phyloP scores from a whole-genome alignment of 1,140 invertebrate species.

The Tenebrio molitor region DNA sequence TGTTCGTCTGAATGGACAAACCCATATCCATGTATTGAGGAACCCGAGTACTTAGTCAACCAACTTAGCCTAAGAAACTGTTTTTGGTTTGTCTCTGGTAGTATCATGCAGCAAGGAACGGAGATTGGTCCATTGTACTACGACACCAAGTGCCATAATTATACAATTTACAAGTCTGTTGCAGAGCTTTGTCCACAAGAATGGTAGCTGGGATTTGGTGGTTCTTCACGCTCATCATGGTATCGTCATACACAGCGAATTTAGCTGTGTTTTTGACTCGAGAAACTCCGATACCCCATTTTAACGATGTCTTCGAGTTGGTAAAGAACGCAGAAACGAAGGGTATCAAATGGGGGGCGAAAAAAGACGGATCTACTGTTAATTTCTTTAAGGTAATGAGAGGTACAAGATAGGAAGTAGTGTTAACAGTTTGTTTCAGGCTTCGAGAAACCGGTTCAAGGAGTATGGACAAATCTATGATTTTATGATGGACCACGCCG shows the following conservation, averaged over 20 bases:
- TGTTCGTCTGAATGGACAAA: constrained; percentile 87
- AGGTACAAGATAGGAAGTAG: neutral
- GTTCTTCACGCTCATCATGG: constrained; percentile 95
- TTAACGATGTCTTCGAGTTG: constrained; percentile 83
- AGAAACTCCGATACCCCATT: constrained; percentile 77
- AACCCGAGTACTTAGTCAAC: constrained; percentile 81
- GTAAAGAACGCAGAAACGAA: constrained; percentile 82
- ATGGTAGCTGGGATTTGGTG: constrained; percentile 88
- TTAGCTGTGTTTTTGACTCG: constrained; percentile 91
- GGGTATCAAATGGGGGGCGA: constrained; percentile 80
- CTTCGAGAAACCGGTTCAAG: constrained; percentile 67
- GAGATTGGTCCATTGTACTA: constrained; percentile 83
- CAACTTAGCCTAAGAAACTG: constrained; percentile 87
- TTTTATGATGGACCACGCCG: constrained; percentile 75
- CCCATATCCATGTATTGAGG: constrained; percentile 82
- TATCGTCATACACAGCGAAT: constrained; percentile 95
- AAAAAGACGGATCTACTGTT: constrained; percentile 72
- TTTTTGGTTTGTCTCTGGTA: constrained; percentile 86
- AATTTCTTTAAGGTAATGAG: constrained; percentile 68
- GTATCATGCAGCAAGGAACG: constrained; percentile 87
- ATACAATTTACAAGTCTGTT: too few relatives aligned
- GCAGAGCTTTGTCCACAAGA: constrained; percentile 80
- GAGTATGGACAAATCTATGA: constrained; percentile 79
- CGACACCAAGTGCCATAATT: too few relatives aligned
- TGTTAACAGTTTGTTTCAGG: neutral